Percentiles rank a stretch among this genome's conserved stretches.
Evolutionary conservation across 1,140 invertebrate genomes (phyloP).

Genomic region (Drosophila bocqueti): DNA sequence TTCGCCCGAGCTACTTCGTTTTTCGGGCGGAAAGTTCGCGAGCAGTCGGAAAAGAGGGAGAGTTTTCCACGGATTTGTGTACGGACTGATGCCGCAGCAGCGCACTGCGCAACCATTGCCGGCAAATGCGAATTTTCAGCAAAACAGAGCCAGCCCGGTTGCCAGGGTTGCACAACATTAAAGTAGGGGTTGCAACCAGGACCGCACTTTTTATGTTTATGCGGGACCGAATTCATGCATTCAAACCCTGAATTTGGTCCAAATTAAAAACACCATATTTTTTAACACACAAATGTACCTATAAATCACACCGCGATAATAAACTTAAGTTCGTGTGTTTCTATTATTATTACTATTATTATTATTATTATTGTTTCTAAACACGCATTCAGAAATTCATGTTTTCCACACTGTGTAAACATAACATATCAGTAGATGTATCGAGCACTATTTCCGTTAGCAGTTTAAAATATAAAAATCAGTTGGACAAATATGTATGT

Average conservation of each 20-base stretch:
- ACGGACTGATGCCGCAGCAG: slow-evolving; percentile 9
- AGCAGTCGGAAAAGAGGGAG: slow-evolving; percentile 26
- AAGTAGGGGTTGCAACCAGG: slow-evolving; percentile 26
- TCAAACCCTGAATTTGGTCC: neutral
- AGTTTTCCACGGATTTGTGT: neutral
- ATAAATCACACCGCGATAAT: neutral
- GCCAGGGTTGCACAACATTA: slow-evolving; percentile 30
- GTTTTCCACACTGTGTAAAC: neutral
- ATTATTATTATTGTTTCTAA: neutral
- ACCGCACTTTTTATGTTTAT: neutral
- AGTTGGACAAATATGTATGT: neutral
- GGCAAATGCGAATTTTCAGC: slow-evolving; percentile 26
- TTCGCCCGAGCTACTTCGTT: neutral
- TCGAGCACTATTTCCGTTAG: neutral
- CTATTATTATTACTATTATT: too few relatives aligned
- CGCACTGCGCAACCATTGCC: slow-evolving; percentile 52
- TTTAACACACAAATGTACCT: neutral
- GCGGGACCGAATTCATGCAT: neutral
- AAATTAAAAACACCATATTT: neutral
- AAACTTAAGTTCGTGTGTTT: too few relatives aligned
- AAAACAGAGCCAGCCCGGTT: slow-evolving; percentile 20
- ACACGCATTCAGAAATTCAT: neutral
- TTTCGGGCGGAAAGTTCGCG: slow-evolving; percentile 10
- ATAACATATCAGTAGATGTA: neutral
- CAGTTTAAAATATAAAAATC: neutral